A percentile compares a stretch with the other conserved stretches of the same genome.
These are phyloP conservation scores for Hydrolagus colliei DNA, from an alignment of 2,797 vertebrate species.

Conservation along the genomic window DNA sequence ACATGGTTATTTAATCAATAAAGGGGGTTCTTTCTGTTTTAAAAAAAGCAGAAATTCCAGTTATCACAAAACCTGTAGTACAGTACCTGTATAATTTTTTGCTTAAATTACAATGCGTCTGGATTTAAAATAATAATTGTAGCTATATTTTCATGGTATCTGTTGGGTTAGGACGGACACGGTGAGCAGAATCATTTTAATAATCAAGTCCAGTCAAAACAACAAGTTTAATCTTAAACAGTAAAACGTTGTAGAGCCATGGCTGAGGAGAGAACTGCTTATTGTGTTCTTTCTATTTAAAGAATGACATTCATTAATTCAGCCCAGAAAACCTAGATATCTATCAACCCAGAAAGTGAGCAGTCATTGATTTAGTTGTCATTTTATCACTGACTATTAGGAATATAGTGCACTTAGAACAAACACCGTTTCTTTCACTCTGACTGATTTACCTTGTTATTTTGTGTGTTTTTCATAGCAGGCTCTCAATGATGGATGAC, in stretches of 20 bases:
- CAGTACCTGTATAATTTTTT: too few relatives aligned
- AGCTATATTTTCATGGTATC: not conserved
- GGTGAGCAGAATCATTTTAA: not conserved
- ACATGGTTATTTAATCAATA: too few relatives aligned
- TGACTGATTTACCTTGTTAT: slow-evolving; percentile 31
- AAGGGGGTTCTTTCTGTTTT: too few relatives aligned
- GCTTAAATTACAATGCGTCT: too few relatives aligned
- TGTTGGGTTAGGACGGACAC: not conserved
- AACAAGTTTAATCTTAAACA: not conserved
- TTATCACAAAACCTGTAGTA: too few relatives aligned
- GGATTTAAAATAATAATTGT: not conserved
- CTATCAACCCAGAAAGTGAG: slow-evolving; percentile 27
- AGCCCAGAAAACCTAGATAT: slow-evolving; percentile 14
- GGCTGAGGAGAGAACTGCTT: not conserved
- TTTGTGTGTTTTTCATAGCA: slow-evolving; percentile 29
- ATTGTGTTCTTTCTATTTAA: slow-evolving; percentile 24
- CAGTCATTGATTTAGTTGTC: slow-evolving; percentile 31
- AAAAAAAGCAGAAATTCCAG: too few relatives aligned
- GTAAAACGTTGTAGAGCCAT: not conserved
- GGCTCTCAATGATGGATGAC: slow-evolving; percentile 24
- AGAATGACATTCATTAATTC: slow-evolving; percentile 31
- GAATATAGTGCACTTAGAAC: slow-evolving; percentile 32
- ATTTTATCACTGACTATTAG: slow-evolving; percentile 32
- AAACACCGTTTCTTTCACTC: slow-evolving; percentile 29
- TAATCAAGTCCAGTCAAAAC: not conserved